phyloP scores from a whole-genome alignment of 1,140 invertebrate species.

The Drosophila sproati region DNA sequence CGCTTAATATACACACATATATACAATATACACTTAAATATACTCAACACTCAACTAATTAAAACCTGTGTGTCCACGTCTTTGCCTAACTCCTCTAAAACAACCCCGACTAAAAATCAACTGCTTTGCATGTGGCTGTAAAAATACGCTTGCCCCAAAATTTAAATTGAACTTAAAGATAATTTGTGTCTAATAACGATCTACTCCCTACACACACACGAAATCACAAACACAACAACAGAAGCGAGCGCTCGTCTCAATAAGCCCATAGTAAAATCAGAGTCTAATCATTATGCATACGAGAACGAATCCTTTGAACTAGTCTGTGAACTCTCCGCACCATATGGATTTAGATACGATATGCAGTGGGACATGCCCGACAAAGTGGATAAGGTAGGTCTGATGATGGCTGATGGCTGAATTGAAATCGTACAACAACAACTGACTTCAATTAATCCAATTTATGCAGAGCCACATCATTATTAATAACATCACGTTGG shows the following conservation, averaged over 20 bases:
- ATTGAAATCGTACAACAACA: not conserved
- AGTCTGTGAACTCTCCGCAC: conserved; percentile 70
- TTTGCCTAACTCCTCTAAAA: conserved; percentile 43
- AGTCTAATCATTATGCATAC: conserved; percentile 68
- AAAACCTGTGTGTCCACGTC: conserved; percentile 43
- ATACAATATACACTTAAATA: not conserved
- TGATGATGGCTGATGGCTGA: not conserved
- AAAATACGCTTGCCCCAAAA: conserved; percentile 49
- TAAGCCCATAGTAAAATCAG: conserved; percentile 77
- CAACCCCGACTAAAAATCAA: conserved; percentile 12
- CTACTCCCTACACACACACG: conserved; percentile 8
- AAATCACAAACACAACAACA: conserved; percentile 22
- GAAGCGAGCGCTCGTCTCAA: conserved; percentile 67
- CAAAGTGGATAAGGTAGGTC: conserved; percentile 50
- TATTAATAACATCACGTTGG: conserved; percentile 13
- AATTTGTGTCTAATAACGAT: conserved; percentile 45
- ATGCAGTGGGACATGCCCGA: conserved; percentile 80
- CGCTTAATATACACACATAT: not conserved
- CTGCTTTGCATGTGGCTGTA: conserved; percentile 59
- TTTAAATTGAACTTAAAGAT: not conserved
- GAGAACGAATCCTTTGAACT: conserved; percentile 70
- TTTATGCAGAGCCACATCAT: conserved; percentile 34
- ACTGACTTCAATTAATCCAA: too few species aligned
- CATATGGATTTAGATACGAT: conserved; percentile 54
- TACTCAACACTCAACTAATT: conserved; percentile 16